Percentiles rank a stretch among this genome's conserved stretches.
These are phyloP conservation scores for Orthonyx spaldingii DNA, from an alignment of 2,113 vertebrate genomes.

Conservation along the genomic window DNA sequence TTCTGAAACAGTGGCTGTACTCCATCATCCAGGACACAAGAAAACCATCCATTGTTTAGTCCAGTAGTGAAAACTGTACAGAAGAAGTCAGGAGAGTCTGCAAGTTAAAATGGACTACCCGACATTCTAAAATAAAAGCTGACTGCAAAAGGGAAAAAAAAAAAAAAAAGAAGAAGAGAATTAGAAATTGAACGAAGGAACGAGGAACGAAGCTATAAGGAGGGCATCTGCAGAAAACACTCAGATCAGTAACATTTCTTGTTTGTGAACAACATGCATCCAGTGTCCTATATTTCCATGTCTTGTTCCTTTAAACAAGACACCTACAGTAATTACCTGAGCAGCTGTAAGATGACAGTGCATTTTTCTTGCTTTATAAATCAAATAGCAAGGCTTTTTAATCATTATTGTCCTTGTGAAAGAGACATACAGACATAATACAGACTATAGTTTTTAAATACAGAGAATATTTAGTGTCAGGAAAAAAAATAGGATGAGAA, in stretches of 20 bases:
- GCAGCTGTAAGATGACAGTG: not conserved
- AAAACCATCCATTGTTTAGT: not conserved
- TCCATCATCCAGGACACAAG: not conserved
- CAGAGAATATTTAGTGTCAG: not conserved
- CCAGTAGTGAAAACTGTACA: not conserved
- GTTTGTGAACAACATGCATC: not conserved
- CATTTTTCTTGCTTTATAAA: not conserved
- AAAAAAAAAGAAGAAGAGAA: no score
- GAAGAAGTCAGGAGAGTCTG: not conserved
- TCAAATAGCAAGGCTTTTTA: not conserved
- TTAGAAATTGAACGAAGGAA: not conserved
- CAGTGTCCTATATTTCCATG: not conserved
- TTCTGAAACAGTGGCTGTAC: not conserved
- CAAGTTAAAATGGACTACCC: not conserved
- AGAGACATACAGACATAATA: not conserved
- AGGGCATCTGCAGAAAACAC: not conserved
- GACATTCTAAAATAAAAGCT: not conserved
- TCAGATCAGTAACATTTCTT: not conserved
- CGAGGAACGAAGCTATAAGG: fast-evolving
- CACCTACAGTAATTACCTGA: not conserved
- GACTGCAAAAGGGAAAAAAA: not conserved
- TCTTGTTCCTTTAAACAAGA: not conserved
- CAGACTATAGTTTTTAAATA: not conserved
- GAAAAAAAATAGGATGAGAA: not conserved
- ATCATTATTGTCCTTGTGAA: not conserved